Evolutionary conservation across 2,113 vertebrate genomes (phyloP).

Genomic region (Cottus gobio): DNA sequence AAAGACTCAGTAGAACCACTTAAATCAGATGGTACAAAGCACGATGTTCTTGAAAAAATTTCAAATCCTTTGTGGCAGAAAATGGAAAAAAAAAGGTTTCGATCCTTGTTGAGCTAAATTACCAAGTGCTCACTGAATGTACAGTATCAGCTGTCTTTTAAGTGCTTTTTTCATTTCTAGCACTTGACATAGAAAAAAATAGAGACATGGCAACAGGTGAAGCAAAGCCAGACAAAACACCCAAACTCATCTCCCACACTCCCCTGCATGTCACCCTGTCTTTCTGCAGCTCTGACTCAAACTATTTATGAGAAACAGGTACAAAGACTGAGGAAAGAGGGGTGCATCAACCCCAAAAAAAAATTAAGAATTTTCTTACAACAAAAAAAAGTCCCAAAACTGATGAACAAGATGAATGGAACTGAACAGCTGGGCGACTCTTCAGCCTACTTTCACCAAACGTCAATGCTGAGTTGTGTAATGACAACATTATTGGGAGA

Average conservation of each 20-base stretch:
- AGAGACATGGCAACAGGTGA: slow-evolving; percentile 42
- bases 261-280: slow-evolving; percentile 15
- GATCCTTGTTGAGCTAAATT: slow-evolving; percentile 46
- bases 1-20: slow-evolving; percentile 41
- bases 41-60: slow-evolving; percentile 38
- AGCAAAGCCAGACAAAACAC: slow-evolving; percentile 50
- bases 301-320: slow-evolving; percentile 52
- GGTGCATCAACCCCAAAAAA: slow-evolving; percentile 33
- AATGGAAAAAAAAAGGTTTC: slow-evolving; percentile 31
- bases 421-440: slow-evolving; percentile 34
- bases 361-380: slow-evolving; percentile 59
- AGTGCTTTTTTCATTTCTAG: slow-evolving; percentile 52
- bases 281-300: slow-evolving; percentile 38
- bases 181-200: slow-evolving; percentile 19
- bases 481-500: slow-evolving; percentile 54
- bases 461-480: slow-evolving; percentile 66
- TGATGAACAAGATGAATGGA: slow-evolving; percentile 57
- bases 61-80: slow-evolving; percentile 33
- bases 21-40: slow-evolving; percentile 37
- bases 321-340: slow-evolving; percentile 59
- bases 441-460: slow-evolving; percentile 58
- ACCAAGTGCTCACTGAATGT: slow-evolving; percentile 47
- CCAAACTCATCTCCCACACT: slow-evolving; percentile 25
- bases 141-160: slow-evolving; percentile 41
- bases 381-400: slow-evolving; percentile 43